phyloP scores from a whole-genome alignment of 2,113 vertebrate species.

The Neodon shergylaensis region DNA sequence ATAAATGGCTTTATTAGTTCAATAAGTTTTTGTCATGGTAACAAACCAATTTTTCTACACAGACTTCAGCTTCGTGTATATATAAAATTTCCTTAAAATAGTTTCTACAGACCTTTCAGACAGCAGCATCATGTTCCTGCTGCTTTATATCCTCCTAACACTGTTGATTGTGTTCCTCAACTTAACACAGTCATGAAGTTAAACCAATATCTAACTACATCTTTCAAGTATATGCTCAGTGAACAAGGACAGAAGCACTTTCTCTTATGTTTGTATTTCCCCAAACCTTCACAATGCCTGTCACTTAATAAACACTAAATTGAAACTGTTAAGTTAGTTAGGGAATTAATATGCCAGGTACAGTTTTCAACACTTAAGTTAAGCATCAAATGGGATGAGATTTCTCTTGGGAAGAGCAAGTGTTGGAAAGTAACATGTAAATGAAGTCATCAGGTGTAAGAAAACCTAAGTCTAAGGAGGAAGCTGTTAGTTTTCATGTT shows the following conservation, averaged over 20 bases:
- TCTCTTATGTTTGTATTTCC: neutral
- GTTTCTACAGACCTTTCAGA: neutral
- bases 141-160: neutral
- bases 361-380: neutral
- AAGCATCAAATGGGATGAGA: neutral
- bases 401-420: neutral
- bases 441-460: neutral
- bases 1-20: neutral
- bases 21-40: slow-evolving; percentile 39
- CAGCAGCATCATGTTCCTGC: neutral
- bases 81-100: neutral
- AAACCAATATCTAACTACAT: slow-evolving; percentile 11
- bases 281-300: neutral
- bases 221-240: neutral
- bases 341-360: neutral
- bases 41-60: neutral
- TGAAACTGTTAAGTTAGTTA: slow-evolving; percentile 33
- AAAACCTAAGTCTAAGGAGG: neutral
- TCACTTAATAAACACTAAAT: slow-evolving; percentile 31
- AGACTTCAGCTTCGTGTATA: neutral
- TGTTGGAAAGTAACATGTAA: neutral
- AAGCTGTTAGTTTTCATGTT: neutral
- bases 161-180: neutral
- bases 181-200: neutral
- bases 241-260: slow-evolving; percentile 4